These are phyloP conservation scores for Hydriomena furcata DNA, from an alignment of 2,888 invertebrate genomes.

Conservation along the genomic window DNA sequence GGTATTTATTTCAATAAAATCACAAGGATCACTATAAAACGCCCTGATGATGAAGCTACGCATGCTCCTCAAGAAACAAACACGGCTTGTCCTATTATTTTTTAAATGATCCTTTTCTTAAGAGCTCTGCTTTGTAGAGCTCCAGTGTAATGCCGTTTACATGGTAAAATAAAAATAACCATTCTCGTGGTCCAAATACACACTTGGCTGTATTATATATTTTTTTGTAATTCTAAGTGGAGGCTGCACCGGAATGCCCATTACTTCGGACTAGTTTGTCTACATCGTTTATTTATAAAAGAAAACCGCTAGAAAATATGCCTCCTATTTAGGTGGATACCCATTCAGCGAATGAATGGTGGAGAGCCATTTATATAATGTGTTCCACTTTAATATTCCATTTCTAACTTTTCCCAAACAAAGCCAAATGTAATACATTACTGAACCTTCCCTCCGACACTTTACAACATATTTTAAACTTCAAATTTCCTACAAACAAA, in stretches of 20 bases:
- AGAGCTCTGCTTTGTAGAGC: too few species aligned
- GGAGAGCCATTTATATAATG: background rate
- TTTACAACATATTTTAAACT: slow-evolving; percentile 27
- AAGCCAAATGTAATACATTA: slow-evolving; percentile 1
- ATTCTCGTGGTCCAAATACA: background rate
- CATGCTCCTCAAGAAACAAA: too few species aligned
- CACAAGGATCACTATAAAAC: too few species aligned
- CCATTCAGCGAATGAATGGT: background rate
- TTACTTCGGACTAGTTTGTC: background rate
- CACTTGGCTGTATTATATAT: background rate
- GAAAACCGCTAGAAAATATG: background rate
- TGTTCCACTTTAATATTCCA: slow-evolving; percentile 8
- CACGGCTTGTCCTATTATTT: too few species aligned
- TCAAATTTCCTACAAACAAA: slow-evolving; percentile 30
- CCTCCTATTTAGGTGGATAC: background rate
- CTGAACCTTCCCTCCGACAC: slow-evolving; percentile 14
- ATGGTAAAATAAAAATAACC: too few species aligned
- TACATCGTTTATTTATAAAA: background rate
- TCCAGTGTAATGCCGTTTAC: too few species aligned
- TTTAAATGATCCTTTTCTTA: too few species aligned
- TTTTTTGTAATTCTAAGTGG: background rate
- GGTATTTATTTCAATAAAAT: too few species aligned
- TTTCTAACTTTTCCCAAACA: slow-evolving; percentile 5
- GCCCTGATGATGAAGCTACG: too few species aligned
- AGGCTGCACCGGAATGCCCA: background rate